These are phyloP conservation scores for Fragum whitleyi DNA, from an alignment of 2,888 invertebrate genomes.

Conservation along the genomic window DNA sequence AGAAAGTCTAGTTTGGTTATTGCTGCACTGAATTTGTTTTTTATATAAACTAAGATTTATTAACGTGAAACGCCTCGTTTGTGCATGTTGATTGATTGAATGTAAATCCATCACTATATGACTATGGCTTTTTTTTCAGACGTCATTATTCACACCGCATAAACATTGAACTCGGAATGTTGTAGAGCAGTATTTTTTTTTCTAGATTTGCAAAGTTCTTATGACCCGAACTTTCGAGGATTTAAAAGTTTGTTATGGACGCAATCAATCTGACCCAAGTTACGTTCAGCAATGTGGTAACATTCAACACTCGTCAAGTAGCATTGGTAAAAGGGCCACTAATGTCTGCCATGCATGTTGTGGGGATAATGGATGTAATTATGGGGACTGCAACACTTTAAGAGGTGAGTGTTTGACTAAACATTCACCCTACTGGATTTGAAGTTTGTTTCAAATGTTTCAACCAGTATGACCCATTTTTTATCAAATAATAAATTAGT, in stretches of 20 bases:
- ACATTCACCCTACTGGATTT: too few species aligned
- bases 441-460: too few species aligned
- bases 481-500: too few species aligned
- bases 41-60: too few species aligned
- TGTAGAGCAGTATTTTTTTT: too few species aligned
- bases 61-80: too few species aligned
- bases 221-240: background rate
- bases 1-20: too few species aligned
- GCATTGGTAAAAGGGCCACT: background rate
- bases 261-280: background rate
- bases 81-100: too few species aligned
- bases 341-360: constrained; percentile 10
- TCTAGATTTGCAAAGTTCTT: background rate
- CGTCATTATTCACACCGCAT: background rate
- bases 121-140: background rate
- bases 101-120: too few species aligned
- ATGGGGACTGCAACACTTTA: background rate
- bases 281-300: background rate
- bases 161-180: too few species aligned
- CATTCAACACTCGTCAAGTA: background rate
- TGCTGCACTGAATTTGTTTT: too few species aligned
- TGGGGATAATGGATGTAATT: constrained; percentile 8
- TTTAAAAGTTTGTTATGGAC: background rate
- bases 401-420: background rate
- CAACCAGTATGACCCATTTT: too few species aligned